Evolutionary conservation across 2,797 vertebrate species (phyloP).

Genomic region (Tenualosa ilisha): DNA sequence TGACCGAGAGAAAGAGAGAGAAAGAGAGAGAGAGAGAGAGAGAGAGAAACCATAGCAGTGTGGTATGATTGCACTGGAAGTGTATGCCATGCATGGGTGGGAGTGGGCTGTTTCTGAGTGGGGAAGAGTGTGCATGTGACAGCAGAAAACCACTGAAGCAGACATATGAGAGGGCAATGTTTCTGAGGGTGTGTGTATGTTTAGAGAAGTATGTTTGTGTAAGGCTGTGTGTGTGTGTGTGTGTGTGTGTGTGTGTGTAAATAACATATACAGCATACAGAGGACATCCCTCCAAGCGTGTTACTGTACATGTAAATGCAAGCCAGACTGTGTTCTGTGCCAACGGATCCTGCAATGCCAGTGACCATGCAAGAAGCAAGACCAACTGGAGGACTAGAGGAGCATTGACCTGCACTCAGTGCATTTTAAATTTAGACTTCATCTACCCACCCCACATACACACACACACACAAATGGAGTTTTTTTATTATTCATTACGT

Average conservation of each 20-base stretch:
- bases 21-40: too few relatives aligned
- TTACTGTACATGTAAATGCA: neutral
- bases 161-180: neutral
- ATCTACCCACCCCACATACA: slow-evolving; percentile 65
- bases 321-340: neutral
- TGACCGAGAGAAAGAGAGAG: too few relatives aligned
- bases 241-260: neutral
- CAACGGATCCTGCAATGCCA: neutral
- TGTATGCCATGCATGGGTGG: neutral
- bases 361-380: neutral
- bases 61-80: neutral
- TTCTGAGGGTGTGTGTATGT: slow-evolving; percentile 5
- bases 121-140: neutral
- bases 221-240: neutral
- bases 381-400: neutral
- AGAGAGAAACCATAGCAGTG: neutral
- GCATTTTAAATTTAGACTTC: slow-evolving; percentile 70
- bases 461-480: slow-evolving; percentile 8
- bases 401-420: slow-evolving; percentile 62
- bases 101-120: neutral
- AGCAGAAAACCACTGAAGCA: neutral
- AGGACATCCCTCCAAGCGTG: neutral
- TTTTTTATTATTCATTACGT: slow-evolving; percentile 64
- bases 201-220: neutral
- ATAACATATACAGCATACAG: neutral